Evolutionary conservation across 1,140 invertebrate genomes (phyloP), one percentile per base, ranked within the genome.

Genomic region (Rhopalosiphum maidis): DNA sequence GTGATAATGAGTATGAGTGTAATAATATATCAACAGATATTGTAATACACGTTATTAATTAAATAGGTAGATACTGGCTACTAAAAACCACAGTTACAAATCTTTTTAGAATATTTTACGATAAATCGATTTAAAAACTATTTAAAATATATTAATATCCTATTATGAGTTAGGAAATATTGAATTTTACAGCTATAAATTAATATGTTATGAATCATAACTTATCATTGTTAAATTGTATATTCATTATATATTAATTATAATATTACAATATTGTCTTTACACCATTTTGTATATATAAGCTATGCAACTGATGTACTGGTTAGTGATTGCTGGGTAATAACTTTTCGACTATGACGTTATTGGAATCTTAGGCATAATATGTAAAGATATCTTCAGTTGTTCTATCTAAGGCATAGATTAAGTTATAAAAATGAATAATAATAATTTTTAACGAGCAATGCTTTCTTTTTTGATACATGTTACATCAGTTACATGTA

Each of bases 391-490:
- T 77, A 77, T 77, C 60, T 77, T 77, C 15, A 25, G 60, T 35
- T n/a, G 60, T 35, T 54, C 21, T 15, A 37, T 89, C 87, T 37
- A 55, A 25, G n/a, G 35, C 21, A 89, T 35, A 11, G 22, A 22
- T 35, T 21, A 25, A 55, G 22, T 89, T 55, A 55, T 55, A 37
- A 89, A 89, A 89, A 55, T 55, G n/a, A 54, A 89, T 89, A 22
- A 35, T 88, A 89, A 89, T 89, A 54, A 54, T 89, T 89, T 89
- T 89, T 89, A 89, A 89, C 21, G 87, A 89, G 35, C 87, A 23
- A 37, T 55, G 87, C 87, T 89, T 89, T 55, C n/a, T 89, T 54
- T 89, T 89, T 89, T 55, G n/a, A 22, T 8, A 37, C 35, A 22
- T 15, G 37, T 88, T n/a, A 30, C 41, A 11, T 46, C 6, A 9